These are phyloP conservation scores for Camelus dromedarius DNA, from an alignment of 2,113 vertebrate species.

Conservation along the genomic window DNA sequence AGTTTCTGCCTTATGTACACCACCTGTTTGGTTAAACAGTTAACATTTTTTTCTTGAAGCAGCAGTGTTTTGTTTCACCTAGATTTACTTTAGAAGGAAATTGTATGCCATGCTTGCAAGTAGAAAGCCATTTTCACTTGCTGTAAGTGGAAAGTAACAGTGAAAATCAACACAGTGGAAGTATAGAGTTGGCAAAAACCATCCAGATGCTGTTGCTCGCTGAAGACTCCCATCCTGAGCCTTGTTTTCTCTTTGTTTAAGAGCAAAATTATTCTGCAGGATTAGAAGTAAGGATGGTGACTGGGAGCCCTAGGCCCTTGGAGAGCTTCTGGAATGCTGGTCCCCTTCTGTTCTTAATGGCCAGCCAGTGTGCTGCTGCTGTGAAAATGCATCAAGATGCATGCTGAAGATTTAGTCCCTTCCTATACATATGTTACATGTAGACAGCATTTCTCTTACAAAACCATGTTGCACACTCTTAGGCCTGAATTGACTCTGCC, in stretches of 20 bases:
- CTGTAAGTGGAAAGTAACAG: neutral
- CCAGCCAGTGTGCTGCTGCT: neutral
- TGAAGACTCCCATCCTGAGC: neutral
- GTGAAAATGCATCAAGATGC: neutral
- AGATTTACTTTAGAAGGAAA: conserved; percentile 42
- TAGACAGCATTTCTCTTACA: neutral
- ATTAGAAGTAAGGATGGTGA: neutral
- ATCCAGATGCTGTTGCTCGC: neutral
- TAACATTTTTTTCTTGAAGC: neutral
- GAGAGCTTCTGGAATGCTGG: neutral
- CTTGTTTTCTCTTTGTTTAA: neutral
- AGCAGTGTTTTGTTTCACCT: neutral
- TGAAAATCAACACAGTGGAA: neutral
- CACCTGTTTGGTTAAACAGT: neutral
- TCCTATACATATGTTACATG: neutral
- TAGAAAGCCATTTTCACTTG: neutral
- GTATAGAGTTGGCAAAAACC: neutral
- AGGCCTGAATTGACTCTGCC: neutral
- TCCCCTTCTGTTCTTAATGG: neutral
- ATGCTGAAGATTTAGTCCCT: neutral
- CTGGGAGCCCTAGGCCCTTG: neutral
- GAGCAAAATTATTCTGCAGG: neutral
- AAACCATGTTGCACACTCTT: neutral
- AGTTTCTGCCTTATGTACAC: neutral
- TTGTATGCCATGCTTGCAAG: neutral